Percentiles rank a stretch among this genome's conserved stretches.
Evolutionary conservation across 2,888 invertebrate species (phyloP).

Genomic region (Torymus texanus): DNA sequence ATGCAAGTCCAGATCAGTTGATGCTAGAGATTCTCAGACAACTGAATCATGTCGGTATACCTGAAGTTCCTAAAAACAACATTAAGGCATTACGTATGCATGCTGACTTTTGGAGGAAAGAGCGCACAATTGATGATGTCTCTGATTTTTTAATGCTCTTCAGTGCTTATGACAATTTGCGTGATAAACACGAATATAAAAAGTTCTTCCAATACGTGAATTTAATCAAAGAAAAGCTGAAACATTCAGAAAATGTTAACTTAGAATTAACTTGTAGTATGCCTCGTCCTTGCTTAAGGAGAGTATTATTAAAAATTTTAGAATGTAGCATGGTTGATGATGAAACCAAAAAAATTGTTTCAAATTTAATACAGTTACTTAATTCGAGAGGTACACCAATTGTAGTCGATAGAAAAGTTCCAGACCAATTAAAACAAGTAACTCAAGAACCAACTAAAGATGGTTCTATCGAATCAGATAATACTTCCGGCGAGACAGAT

Average conservation of each 20-base stretch:
- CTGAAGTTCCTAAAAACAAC: background rate
- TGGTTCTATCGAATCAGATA: no score
- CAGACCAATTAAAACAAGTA: no score
- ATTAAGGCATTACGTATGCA: constrained; percentile 2
- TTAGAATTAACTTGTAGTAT: constrained; percentile 59
- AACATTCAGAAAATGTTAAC: constrained; percentile 51
- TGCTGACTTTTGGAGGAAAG: constrained; percentile 7
- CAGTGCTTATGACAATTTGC: constrained; percentile 5
- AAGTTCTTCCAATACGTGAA: background rate
- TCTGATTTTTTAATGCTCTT: background rate
- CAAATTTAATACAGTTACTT: background rate
- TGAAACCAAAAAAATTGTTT: background rate
- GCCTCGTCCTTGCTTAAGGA: constrained; percentile 59
- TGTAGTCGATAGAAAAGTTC: background rate
- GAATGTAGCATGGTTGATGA: constrained; percentile 9
- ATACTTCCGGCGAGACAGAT: no score
- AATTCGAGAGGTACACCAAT: constrained; percentile 13
- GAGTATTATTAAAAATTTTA: constrained; percentile 56
- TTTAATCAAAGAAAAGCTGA: constrained; percentile 32
- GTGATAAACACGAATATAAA: background rate
- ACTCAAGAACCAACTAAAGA: no score
- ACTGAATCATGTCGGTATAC: no score
- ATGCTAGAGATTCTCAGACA: background rate
- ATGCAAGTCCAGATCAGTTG: constrained; percentile 15
- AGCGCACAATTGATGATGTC: background rate